phyloP scores from a whole-genome alignment of 2,797 vertebrate genomes.

The Brachyrhaphis roseni region DNA sequence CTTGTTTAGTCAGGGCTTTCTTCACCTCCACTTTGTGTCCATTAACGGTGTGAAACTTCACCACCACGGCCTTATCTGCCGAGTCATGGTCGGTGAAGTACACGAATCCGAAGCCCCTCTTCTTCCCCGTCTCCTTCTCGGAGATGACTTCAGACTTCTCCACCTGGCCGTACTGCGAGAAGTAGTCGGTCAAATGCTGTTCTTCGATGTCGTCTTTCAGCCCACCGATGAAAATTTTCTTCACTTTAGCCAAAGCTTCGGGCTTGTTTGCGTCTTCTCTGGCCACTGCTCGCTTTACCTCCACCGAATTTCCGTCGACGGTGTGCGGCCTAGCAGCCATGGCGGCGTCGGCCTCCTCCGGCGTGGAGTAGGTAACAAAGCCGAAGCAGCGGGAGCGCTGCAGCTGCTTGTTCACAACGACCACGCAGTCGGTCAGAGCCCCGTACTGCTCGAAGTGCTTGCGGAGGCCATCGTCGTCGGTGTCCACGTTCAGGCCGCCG shows the following conservation, averaged over 20 bases:
- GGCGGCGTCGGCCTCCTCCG: constrained; percentile 94
- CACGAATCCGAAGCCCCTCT: constrained; percentile 96
- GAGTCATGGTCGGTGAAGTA: constrained; percentile 95
- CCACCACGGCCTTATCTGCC: constrained; percentile 94
- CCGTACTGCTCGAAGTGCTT: constrained; percentile 96
- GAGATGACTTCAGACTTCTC: constrained; percentile 97
- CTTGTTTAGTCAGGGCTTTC: constrained; percentile 95
- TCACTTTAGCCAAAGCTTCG: constrained; percentile 95
- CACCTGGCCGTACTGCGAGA: constrained; percentile 91
- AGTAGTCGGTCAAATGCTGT: constrained; percentile 87
- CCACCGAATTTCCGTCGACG: constrained; percentile 93
- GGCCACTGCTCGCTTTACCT: constrained; percentile 96
- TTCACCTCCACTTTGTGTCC: constrained; percentile 97
- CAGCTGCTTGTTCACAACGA: constrained; percentile 95
- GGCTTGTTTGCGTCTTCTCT: constrained; percentile 95
- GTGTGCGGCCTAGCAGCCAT: constrained; percentile 95
- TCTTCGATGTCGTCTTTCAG: constrained; percentile 92
- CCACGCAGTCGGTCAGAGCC: constrained; percentile 94
- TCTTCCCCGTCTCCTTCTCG: constrained; percentile 95
- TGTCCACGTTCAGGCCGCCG: constrained; percentile 96
- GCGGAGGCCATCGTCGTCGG: constrained; percentile 92
- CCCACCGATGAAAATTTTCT: constrained; percentile 96
- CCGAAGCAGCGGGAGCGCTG: constrained; percentile 97
- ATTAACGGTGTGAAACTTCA: constrained; percentile 94
- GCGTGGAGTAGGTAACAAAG: constrained; percentile 94